These are phyloP conservation scores for Clunio marinus DNA, from an alignment of 2,888 invertebrate genomes.

Conservation along the genomic window DNA sequence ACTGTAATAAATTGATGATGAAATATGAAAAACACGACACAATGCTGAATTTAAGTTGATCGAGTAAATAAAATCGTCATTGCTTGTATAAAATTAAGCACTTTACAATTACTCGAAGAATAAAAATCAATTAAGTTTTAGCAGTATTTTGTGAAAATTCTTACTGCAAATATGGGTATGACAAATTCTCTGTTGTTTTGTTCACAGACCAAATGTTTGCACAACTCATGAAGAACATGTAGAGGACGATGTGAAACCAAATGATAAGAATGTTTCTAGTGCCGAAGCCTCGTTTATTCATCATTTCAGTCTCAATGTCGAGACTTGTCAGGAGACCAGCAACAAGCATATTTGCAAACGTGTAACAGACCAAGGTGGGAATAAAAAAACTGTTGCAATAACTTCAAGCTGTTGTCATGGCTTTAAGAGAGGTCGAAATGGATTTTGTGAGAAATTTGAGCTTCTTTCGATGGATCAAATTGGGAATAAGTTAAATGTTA, in stretches of 20 bases:
- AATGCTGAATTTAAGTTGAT: no score
- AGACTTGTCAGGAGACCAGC: conserved; percentile 49
- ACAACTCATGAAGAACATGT: conserved; percentile 56
- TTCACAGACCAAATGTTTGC: conserved; percentile 59
- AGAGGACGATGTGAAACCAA: conserved; percentile 42
- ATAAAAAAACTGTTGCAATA: conserved; percentile 59
- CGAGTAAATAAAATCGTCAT: no score
- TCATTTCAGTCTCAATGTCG: conserved; percentile 48
- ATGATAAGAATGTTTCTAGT: conserved; percentile 42
- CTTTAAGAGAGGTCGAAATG: conserved; percentile 52
- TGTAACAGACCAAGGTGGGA: conserved; percentile 55
- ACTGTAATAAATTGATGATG: no score
- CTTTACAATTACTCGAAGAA: no score
- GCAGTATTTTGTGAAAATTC: no score
- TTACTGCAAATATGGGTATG: no score
- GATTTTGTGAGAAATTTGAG: conserved; percentile 55
- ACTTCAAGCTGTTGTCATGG: conserved; percentile 68
- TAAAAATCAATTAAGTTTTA: no score
- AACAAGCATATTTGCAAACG: conserved; percentile 51
- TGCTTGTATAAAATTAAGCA: no score
- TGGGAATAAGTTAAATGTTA: conserved; percentile 56
- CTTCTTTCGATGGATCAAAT: conserved; percentile 57
- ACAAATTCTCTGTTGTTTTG: conserved; percentile 37
- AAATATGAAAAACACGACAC: no score
- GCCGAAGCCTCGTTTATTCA: conserved; percentile 46